Base-by-base conservation (phyloP, 2,113 vertebrate genomes). In the Eulemur macaco region DNA sequence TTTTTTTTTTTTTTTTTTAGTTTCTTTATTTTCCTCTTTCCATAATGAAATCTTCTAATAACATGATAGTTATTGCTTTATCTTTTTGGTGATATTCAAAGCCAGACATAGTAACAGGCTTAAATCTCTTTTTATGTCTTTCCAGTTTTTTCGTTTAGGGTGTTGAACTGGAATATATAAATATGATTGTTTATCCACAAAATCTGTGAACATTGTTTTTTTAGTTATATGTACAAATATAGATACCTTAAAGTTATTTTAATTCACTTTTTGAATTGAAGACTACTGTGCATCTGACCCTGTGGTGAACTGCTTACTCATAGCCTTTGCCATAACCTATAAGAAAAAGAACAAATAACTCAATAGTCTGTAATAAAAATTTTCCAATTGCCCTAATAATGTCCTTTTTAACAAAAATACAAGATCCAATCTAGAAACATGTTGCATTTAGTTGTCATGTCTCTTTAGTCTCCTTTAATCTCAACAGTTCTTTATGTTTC, bases 51-150 rank as follows among this genome's bases (percentile, higher is more conserved):
- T 86, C 39, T 69, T 89, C 18, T 88, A 81, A 76, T 76, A 23
- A 50, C 54, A 42, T 15, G 18, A 42, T 58, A 50, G 11, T 39
- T 25, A 63, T 29, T 95, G 37, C 37, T 42, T 84, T 84, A 23
- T 85, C 63, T 95, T 92, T 96, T 58, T 56, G 31, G 18, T 83
- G 50, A 58, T 76, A 76, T 31, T 86, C 25, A 60, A 50, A 92
- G 45, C 37, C 4, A 84, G 20, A 13, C 5, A 78, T 88, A 54
- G 42, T 69, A 82, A 63, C 10, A 47, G 7, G 0, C 80, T 82
- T 71, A 80, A 66, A 82, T 23, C 17, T 73, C 14, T 84, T 95
- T 58, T 73, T 74, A 42, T 80, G 27, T 74, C 71, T 92, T 21
- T 56, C 54, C 54, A 56, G 54, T 56, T 21, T 54, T 54, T 17